These are phyloP conservation scores for Trichogramma dendrolimi DNA, from an alignment of 2,888 invertebrate species.

Conservation along the genomic window DNA sequence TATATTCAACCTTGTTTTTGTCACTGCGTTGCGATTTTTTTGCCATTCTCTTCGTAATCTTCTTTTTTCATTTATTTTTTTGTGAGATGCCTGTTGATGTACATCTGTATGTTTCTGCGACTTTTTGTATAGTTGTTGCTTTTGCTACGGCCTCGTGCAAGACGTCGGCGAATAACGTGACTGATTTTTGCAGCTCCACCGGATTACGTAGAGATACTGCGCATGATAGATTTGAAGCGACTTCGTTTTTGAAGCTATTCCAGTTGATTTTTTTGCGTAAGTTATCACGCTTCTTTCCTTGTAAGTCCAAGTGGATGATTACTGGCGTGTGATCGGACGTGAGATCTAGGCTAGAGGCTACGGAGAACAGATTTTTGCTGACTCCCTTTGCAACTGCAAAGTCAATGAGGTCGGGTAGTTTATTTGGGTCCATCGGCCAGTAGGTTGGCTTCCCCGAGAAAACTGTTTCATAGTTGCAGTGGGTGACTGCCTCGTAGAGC, in stretches of 20 bases:
- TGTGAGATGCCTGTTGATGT: no score
- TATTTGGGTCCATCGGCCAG: conserved; percentile 33
- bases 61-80: neutral
- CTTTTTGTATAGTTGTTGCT: no score
- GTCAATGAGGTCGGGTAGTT: conserved; percentile 34
- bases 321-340: conserved; percentile 34
- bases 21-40: neutral
- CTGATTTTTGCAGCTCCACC: neutral
- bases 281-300: neutral
- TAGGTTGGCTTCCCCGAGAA: conserved; percentile 31
- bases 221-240: neutral
- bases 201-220: neutral
- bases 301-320: neutral
- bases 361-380: conserved; percentile 19
- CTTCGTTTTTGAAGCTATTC: neutral
- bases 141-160: neutral
- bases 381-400: conserved; percentile 32
- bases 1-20: neutral
- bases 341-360: conserved; percentile 29
- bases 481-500: neutral
- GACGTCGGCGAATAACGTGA: neutral
- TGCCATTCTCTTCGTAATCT: neutral
- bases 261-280: neutral
- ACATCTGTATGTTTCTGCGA: no score
- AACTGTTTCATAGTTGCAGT: neutral